Evolutionary conservation across 92 coral and sea anemone genomes (phyloP).

Genomic region (Phenganax marumi): DNA sequence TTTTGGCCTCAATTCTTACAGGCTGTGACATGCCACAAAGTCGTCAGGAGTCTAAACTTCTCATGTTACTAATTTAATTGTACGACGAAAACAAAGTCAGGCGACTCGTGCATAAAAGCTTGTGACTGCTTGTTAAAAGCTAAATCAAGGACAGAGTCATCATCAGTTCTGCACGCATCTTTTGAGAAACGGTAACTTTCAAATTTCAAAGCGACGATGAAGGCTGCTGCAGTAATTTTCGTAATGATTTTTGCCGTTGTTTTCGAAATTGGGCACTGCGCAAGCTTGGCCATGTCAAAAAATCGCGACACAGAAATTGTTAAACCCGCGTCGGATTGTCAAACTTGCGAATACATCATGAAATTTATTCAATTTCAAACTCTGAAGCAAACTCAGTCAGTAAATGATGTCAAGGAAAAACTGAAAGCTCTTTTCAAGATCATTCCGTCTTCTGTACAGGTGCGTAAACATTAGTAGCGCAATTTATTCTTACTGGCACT

Average conservation of each 20-base stretch:
- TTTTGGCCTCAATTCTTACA: too few species aligned
- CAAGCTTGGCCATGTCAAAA: background rate
- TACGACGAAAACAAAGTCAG: too few species aligned
- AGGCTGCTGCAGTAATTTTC: too few species aligned
- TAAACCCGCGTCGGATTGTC: slow-evolving; percentile 12
- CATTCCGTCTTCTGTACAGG: slow-evolving; percentile 19
- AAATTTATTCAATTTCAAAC: slow-evolving; percentile 33
- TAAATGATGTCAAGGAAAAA: slow-evolving; percentile 15
- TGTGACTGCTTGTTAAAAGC: too few species aligned
- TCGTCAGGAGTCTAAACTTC: too few species aligned
- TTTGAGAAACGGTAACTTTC: too few species aligned
- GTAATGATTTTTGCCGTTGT: background rate
- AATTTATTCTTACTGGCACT: background rate
- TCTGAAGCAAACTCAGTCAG: slow-evolving; percentile 22
- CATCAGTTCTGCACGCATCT: too few species aligned
- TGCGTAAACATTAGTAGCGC: background rate
- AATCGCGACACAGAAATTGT: background rate
- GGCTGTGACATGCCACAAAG: too few species aligned
- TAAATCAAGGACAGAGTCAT: too few species aligned
- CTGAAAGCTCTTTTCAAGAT: slow-evolving; percentile 25
- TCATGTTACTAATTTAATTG: too few species aligned
- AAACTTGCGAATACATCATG: slow-evolving; percentile 24
- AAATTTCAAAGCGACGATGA: too few species aligned
- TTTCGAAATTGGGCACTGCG: background rate
- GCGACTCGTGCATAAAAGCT: too few species aligned